Evolutionary conservation across 2,113 vertebrate species (phyloP), one percentile per base, ranked within the genome.

Genomic region (rabbit (Oryctolagus cuniculus)): DNA sequence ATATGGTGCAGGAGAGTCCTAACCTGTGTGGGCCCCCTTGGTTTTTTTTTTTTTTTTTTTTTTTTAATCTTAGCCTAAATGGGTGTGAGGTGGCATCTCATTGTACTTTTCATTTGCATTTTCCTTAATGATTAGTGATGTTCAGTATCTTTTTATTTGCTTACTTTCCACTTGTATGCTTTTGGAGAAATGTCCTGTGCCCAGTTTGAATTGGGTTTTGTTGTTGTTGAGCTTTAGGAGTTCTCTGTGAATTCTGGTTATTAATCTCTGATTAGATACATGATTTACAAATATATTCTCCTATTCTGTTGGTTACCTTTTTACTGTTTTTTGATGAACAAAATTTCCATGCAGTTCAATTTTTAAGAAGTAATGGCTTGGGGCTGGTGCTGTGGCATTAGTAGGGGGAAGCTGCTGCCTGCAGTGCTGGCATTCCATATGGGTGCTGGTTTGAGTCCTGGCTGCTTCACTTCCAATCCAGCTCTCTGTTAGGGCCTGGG

Each of bases 261-360:
- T 74, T 87, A 67, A 44, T 63, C 38, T 66, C 34, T 44, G 75
- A 51, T 73, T 15, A 75, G 72, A 34, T 27, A 70, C 16, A 51
- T 29, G 19, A 80, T 80, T 75, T 95, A 69, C 49, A 86, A 91
- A 91, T 70, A 77, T 92, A 93, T 95, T 94, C 63, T 75, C 63
- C 74, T 34, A 85, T 85, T 86, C 69, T 75, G 69, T 83, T 64
- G 21, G 12, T 85, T 96, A 66, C 11, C 72, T 84, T 93, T 67
- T 78, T 36, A 79, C 51, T 74, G 10, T 55, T 79, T 16, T 75
- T 38, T 53, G 38, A 51, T 27, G 6, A 9, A 67, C 66, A 31
- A 83, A 67, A 67, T 91, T 74, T 74, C 63, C 29, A 53, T 93
- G n/a, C 84, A 81, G 25, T 64, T 24, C 55, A 91, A 7, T 89